Conservation (phyloP, 2,797 vertebrate genomes). For the Caiman crocodilus region DNA sequence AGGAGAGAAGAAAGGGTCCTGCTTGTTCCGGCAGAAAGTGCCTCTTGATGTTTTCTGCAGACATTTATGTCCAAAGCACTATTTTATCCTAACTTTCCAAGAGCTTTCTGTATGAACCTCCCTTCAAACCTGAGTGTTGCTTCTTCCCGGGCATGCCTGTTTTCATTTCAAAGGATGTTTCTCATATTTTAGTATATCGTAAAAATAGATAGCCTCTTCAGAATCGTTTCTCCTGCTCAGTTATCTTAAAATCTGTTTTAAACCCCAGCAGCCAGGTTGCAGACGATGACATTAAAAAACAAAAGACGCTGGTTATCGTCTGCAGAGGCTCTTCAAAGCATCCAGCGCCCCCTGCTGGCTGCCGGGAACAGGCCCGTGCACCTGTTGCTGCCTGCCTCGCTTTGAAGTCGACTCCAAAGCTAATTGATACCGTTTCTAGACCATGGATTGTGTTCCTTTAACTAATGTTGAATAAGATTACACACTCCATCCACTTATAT, state of each 20-base stretch:
- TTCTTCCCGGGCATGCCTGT: background rate
- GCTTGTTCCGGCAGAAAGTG: background rate
- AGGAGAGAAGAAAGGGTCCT: background rate
- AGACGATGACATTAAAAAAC: background rate
- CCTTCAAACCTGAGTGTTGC: background rate
- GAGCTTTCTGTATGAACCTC: background rate
- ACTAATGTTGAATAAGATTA: conserved; percentile 62
- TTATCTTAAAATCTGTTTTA: conserved; percentile 41
- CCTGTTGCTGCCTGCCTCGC: background rate
- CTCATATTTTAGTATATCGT: background rate
- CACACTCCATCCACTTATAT: conserved; percentile 24
- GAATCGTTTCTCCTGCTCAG: conserved; percentile 49
- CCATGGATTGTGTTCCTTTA: conserved; percentile 40
- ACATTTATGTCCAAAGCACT: background rate
- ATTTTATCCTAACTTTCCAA: background rate
- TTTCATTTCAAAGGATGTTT: background rate
- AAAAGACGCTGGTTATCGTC: background rate
- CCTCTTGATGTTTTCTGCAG: background rate
- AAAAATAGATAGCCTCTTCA: conserved; percentile 47
- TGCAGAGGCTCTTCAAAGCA: background rate
- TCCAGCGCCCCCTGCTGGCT: background rate
- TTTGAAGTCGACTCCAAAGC: conserved; percentile 38
- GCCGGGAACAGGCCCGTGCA: background rate
- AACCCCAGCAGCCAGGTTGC: background rate
- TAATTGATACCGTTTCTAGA: conserved; percentile 25